phyloP scores from a whole-genome alignment of 2,113 vertebrate genomes.

The Syngnathus scovelli region DNA sequence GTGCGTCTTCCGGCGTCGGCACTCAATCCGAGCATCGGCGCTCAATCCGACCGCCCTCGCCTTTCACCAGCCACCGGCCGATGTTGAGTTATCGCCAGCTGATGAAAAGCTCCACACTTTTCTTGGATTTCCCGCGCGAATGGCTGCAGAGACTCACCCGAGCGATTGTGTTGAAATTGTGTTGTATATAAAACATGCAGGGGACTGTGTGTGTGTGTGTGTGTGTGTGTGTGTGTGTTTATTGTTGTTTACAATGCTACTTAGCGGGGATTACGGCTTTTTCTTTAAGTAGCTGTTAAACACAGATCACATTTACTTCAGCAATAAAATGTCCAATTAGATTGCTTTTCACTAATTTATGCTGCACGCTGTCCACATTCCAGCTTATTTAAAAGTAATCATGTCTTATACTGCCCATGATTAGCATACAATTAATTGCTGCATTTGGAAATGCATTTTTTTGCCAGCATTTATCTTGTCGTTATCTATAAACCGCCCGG shows the following conservation, averaged over 20 bases:
- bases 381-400: conserved; percentile 1
- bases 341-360: conserved; percentile 11
- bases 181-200: conserved; percentile 5
- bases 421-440: not conserved
- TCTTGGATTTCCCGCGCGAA: not conserved
- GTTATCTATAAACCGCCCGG: not conserved
- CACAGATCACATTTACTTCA: conserved; percentile 11
- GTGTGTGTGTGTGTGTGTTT: not conserved
- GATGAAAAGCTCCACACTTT: conserved; percentile 37
- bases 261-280: conserved; percentile 10
- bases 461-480: not conserved
- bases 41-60: conserved; percentile 38
- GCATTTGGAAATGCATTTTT: not conserved
- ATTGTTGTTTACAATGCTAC: conserved; percentile 13
- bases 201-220: not conserved
- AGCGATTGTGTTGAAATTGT: not conserved
- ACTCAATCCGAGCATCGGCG: conserved; percentile 58
- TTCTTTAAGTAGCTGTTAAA: conserved; percentile 16
- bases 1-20: conserved; percentile 61
- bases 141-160: not conserved
- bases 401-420: conserved; percentile 1
- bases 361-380: not conserved
- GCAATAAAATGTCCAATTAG: conserved; percentile 13
- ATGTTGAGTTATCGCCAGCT: conserved; percentile 63
- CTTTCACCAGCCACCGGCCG: not conserved